These are phyloP conservation scores for Leucophora obtusa DNA, from an alignment of 2,888 invertebrate genomes.

Conservation along the genomic window DNA sequence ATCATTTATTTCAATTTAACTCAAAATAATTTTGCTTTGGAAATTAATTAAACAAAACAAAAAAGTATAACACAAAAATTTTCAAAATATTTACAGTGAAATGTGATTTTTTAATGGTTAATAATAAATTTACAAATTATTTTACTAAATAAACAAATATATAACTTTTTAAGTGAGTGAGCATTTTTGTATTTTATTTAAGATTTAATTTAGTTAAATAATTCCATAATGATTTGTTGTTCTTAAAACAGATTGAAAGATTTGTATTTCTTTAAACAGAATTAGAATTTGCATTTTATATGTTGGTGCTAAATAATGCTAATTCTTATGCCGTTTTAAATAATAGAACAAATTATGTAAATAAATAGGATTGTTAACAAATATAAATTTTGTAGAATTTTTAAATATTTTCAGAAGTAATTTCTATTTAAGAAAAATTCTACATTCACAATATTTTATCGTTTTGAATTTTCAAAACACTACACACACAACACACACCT, in stretches of 20 bases:
- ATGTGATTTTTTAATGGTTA: slow-evolving; percentile 22
- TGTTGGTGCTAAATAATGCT: neutral
- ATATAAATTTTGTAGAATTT: too few relatives aligned
- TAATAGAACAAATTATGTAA: neutral
- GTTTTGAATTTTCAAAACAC: too few relatives aligned
- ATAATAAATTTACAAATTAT: slow-evolving; percentile 62
- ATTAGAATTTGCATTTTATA: neutral
- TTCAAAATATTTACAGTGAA: slow-evolving; percentile 37
- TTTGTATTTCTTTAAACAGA: neutral
- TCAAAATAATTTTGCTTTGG: slow-evolving; percentile 11
- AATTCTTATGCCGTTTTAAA: neutral
- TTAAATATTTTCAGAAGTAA: too few relatives aligned
- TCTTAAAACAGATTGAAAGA: neutral
- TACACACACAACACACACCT: too few relatives aligned
- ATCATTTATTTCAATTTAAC: slow-evolving; percentile 10
- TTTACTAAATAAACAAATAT: slow-evolving; percentile 36
- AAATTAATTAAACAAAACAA: slow-evolving; percentile 25
- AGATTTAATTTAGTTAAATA: slow-evolving; percentile 24
- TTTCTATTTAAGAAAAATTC: too few relatives aligned
- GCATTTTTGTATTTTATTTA: slow-evolving; percentile 69
- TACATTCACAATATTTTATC: too few relatives aligned
- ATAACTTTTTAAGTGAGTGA: slow-evolving; percentile 76
- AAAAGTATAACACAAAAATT: slow-evolving; percentile 18
- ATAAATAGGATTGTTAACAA: neutral
- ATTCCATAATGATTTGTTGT: slow-evolving; percentile 22